Conservation (phyloP, 2,113 vertebrate species). For the Oenanthe oenanthe region DNA sequence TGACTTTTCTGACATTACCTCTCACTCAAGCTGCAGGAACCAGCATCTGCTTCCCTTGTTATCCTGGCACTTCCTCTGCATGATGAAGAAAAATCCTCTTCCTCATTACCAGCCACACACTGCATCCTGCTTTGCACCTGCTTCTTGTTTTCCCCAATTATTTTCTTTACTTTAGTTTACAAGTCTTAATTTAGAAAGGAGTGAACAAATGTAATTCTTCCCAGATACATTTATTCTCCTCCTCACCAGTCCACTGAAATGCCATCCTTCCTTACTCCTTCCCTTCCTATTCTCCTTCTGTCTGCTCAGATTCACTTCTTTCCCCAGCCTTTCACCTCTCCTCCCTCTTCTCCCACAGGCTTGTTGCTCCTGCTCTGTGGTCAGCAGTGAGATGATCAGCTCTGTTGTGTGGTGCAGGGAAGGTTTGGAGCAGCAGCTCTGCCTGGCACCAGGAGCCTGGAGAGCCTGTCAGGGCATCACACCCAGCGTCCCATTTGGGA, state of each 20-base stretch:
- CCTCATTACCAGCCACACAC: constrained; percentile 9
- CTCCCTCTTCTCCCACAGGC: not conserved
- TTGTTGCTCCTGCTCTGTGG: not conserved
- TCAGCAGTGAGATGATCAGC: not conserved
- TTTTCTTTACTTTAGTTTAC: constrained; percentile 12
- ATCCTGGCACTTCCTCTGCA: not conserved
- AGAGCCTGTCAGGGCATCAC: not conserved
- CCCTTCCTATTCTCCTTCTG: not conserved
- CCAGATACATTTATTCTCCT: not conserved
- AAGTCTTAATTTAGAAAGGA: constrained; percentile 28
- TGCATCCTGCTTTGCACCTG: constrained; percentile 41
- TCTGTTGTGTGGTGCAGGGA: not conserved
- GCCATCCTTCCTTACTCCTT: not conserved
- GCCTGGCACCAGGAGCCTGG: fast-evolving
- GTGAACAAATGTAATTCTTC: not conserved
- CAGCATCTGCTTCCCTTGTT: constrained; percentile 48
- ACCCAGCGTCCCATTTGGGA: fast-evolving
- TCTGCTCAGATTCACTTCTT: not conserved
- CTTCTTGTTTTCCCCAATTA: not conserved
- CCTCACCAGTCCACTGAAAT: not conserved
- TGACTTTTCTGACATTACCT: constrained; percentile 45
- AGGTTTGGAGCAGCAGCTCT: not conserved
- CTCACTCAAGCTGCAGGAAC: constrained; percentile 49
- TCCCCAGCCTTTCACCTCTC: not conserved
- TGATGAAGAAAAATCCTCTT: constrained; percentile 47